phyloP scores from a whole-genome alignment of 2,797 vertebrate species.

The Diceros bicornis region DNA sequence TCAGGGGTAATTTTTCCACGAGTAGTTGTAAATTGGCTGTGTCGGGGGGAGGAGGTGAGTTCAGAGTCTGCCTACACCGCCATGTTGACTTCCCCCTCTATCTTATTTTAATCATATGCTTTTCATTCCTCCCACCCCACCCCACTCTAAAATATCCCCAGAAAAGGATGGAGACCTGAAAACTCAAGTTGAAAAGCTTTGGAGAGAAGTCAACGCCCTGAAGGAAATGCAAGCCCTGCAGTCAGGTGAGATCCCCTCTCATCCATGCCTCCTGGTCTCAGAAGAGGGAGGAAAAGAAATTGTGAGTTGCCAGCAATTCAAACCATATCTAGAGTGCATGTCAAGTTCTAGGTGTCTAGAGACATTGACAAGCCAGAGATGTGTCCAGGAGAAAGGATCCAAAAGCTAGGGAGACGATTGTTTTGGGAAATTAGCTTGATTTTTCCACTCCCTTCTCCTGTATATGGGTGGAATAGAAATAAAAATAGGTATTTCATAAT shows the following conservation, averaged over 20 bases:
- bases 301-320: not conserved
- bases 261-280: rapidly evolving
- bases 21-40: too few relatives aligned
- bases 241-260: slow-evolving; percentile 92
- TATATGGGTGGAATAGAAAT: not conserved
- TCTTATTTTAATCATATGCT: slow-evolving; percentile 27
- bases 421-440: not conserved
- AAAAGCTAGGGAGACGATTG: not conserved
- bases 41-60: too few relatives aligned
- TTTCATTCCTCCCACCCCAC: not conserved
- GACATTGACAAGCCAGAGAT: not conserved
- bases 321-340: not conserved
- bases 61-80: too few relatives aligned
- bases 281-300: rapidly evolving
- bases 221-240: slow-evolving; percentile 98
- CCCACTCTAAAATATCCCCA: slow-evolving; percentile 60
- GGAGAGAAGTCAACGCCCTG: slow-evolving; percentile 97
- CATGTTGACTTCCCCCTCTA: too few relatives aligned
- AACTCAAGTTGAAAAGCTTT: slow-evolving; percentile 95
- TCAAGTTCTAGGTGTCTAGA: not conserved
- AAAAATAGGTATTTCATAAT: not conserved
- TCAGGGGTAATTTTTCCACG: too few relatives aligned
- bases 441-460: not conserved
- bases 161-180: slow-evolving; percentile 94
- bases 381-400: not conserved